phyloP scores from a whole-genome alignment of 2,888 invertebrate genomes.

The Podotricha telesiphe region DNA sequence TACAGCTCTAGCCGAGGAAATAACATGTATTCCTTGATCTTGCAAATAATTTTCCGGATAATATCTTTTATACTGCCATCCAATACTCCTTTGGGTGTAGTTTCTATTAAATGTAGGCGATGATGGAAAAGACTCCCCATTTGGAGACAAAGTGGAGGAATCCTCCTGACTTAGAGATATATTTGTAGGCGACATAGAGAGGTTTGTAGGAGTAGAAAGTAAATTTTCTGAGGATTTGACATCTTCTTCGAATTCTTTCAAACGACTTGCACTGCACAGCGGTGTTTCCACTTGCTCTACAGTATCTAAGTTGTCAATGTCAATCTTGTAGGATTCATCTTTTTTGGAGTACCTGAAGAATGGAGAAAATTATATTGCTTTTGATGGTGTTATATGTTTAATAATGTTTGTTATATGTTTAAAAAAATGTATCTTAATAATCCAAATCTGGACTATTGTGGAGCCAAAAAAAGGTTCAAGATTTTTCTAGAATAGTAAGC shows the following conservation, averaged over 20 bases:
- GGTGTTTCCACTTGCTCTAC: conserved; percentile 88
- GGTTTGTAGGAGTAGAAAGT: conserved; percentile 54
- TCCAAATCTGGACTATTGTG: no score
- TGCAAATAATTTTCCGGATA: conserved; percentile 54
- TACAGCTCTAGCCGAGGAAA: conserved; percentile 40
- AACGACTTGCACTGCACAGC: conserved; percentile 89
- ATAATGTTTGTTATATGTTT: no score
- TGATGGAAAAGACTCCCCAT: conserved; percentile 59
- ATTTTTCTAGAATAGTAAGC: no score
- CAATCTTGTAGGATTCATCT: conserved; percentile 83
- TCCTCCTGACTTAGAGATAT: conserved; percentile 59
- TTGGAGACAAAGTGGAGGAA: conserved; percentile 53
- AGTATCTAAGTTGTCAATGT: conserved; percentile 85
- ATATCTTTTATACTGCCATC: conserved; percentile 69
- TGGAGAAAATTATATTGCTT: background rate
- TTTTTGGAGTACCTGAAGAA: conserved; percentile 81
- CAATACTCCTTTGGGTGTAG: conserved; percentile 66
- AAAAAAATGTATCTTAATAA: no score
- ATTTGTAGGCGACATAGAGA: conserved; percentile 55
- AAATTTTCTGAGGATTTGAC: conserved; percentile 62
- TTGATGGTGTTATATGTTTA: no score
- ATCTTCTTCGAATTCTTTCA: conserved; percentile 74
- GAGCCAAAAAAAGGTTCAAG: no score
- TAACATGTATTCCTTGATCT: conserved; percentile 41
- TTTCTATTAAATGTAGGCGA: conserved; percentile 59